phyloP scores from a whole-genome alignment of 2,113 vertebrate genomes.

The Chamaea fasciata region DNA sequence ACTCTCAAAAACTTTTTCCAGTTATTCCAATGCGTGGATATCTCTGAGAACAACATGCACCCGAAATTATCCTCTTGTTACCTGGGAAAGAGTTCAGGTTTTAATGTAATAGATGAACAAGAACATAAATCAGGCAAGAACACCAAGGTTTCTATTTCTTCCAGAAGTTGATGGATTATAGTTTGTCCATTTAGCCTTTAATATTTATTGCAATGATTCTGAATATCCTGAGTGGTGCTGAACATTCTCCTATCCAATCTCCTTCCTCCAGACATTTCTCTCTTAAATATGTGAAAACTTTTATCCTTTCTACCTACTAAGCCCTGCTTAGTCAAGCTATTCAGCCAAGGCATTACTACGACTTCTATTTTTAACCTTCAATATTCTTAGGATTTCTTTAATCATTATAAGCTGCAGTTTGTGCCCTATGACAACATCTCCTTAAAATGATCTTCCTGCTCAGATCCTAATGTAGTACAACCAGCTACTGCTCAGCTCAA shows the following conservation, averaged over 20 bases:
- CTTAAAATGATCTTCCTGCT: not conserved
- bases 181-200: not conserved
- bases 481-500: not conserved
- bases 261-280: not conserved
- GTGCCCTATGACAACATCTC: not conserved
- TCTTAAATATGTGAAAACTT: not conserved
- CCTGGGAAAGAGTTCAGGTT: not conserved
- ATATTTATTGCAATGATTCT: not conserved
- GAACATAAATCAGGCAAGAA: not conserved
- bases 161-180: not conserved
- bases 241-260: not conserved
- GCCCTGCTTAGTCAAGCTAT: not conserved
- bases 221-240: not conserved
- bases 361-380: not conserved
- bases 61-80: not conserved
- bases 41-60: not conserved
- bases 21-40: not conserved
- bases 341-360: not conserved
- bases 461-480: not conserved
- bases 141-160: not conserved
- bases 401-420: not conserved
- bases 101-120: not conserved
- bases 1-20: not conserved
- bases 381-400: not conserved
- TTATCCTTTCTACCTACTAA: not conserved